Evolutionary conservation across 2,888 invertebrate genomes (phyloP).

Genomic region (Pseudoips prasinana): DNA sequence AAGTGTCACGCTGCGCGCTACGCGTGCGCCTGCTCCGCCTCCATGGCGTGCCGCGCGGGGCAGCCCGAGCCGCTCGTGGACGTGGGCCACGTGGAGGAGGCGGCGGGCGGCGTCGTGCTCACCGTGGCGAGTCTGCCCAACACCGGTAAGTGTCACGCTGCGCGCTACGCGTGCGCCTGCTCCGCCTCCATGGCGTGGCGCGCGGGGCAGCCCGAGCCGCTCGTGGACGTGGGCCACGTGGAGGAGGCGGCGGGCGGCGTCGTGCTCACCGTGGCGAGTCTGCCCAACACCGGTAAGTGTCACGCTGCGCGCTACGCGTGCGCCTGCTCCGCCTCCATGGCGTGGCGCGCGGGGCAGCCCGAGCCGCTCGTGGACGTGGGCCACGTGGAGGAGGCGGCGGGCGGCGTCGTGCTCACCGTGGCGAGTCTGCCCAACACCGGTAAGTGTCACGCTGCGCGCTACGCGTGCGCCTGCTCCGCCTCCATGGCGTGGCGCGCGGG

Average conservation of each 20-base stretch:
- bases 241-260: constrained; percentile 94
- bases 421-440: constrained; percentile 92
- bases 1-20: constrained; percentile 94
- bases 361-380: constrained; percentile 94
- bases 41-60: constrained; percentile 84
- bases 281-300: constrained; percentile 88
- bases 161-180: constrained; percentile 96
- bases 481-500: constrained; percentile 85
- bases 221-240: constrained; percentile 94
- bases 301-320: constrained; percentile 94
- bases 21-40: constrained; percentile 95
- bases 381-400: constrained; percentile 92
- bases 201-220: constrained; percentile 84
- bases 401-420: constrained; percentile 91
- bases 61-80: constrained; percentile 91
- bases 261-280: constrained; percentile 90
- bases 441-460: constrained; percentile 89
- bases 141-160: constrained; percentile 85
- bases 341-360: constrained; percentile 81
- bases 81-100: constrained; percentile 94
- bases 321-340: constrained; percentile 94
- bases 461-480: constrained; percentile 95
- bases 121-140: constrained; percentile 93
- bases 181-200: constrained; percentile 90
- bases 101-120: constrained; percentile 90